phyloP scores from a whole-genome alignment of 35 echinoderm and acorn worm species.

The Patiria miniata region DNA sequence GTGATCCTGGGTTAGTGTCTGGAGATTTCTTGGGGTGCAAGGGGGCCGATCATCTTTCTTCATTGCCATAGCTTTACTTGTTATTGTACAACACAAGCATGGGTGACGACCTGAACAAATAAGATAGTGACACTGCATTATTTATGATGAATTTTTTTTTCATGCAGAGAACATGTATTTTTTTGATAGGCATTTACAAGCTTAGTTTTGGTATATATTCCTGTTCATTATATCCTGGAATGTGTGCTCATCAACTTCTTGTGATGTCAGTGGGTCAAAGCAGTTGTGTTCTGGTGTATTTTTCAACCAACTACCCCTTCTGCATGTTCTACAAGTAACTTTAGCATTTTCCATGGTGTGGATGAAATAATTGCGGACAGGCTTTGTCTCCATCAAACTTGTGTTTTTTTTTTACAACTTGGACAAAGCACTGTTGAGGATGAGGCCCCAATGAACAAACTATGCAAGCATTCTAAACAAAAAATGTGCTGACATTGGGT shows the following conservation, averaged over 20 bases:
- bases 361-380: not conserved
- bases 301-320: too few species aligned
- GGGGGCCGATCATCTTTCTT: not conserved
- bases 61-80: not conserved
- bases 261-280: too few species aligned
- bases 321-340: too few species aligned
- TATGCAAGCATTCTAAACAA: not conserved
- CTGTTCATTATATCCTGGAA: too few species aligned
- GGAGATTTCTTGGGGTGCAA: not conserved
- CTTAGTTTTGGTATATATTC: not conserved
- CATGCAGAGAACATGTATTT: too few species aligned
- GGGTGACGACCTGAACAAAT: not conserved
- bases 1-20: not conserved
- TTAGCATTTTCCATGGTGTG: not conserved
- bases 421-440: not conserved
- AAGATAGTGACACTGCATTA: too few species aligned
- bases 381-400: not conserved
- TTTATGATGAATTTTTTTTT: too few species aligned
- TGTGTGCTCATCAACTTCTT: too few species aligned
- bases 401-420: not conserved
- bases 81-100: not conserved
- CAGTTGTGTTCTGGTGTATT: too few species aligned
- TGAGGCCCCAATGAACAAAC: not conserved
- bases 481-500: not conserved
- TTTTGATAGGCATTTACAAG: not conserved